These are phyloP conservation scores for Hylia prasina DNA, from an alignment of 2,113 vertebrate genomes.

Conservation along the genomic window DNA sequence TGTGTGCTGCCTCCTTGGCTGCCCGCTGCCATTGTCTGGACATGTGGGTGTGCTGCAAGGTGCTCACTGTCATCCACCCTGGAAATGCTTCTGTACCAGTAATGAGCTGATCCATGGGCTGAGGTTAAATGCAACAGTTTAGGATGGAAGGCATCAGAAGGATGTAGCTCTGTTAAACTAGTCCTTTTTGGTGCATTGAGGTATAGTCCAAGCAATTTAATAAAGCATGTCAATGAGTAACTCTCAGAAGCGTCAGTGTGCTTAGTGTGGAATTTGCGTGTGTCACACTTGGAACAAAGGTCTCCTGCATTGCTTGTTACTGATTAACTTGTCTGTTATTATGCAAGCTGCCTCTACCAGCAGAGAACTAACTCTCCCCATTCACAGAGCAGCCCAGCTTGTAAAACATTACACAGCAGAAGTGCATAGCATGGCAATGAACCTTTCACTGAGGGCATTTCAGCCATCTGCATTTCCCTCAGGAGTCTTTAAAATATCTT, in stretches of 20 bases:
- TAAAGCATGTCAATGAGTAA: slow-evolving; percentile 66
- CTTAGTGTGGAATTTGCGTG: slow-evolving; percentile 47
- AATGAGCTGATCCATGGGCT: not conserved
- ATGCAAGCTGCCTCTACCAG: slow-evolving; percentile 14
- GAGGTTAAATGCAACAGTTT: not conserved
- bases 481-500: slow-evolving; percentile 27
- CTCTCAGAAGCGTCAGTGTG: slow-evolving; percentile 14
- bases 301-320: slow-evolving; percentile 56
- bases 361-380: slow-evolving; percentile 5
- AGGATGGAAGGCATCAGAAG: not conserved
- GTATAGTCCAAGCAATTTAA: slow-evolving; percentile 4
- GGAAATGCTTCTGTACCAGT: not conserved
- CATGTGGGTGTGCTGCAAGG: not conserved
- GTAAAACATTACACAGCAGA: slow-evolving; percentile 35
- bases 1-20: not conserved
- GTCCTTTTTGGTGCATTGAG: not conserved
- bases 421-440: slow-evolving; percentile 29
- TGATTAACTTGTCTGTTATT: slow-evolving; percentile 65
- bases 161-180: not conserved
- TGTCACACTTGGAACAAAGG: slow-evolving; percentile 66
- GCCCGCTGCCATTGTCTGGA: not conserved
- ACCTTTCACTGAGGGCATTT: slow-evolving; percentile 35
- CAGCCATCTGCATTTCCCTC: slow-evolving; percentile 16
- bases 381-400: not conserved
- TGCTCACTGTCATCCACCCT: not conserved